Conservation (phyloP, 2,797 vertebrate species). For the Meda fulgida region DNA sequence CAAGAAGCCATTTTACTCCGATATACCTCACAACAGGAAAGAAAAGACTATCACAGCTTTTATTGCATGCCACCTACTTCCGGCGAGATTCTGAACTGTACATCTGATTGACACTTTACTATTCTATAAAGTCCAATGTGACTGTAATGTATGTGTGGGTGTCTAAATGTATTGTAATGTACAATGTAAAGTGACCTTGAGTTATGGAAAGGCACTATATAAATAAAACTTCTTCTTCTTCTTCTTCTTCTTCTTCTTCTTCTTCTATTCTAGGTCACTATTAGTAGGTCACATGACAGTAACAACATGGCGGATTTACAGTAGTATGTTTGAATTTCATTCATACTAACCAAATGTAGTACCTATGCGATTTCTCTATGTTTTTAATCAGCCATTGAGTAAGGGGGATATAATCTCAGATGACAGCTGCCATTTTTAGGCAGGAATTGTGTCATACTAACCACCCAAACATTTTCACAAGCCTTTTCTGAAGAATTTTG, state of each 20-base stretch:
- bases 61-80: neutral
- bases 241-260: no score
- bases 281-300: neutral
- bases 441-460: neutral
- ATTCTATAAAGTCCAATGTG: no score
- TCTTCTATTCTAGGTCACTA: neutral
- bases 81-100: neutral
- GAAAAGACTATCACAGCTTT: neutral
- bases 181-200: no score
- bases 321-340: neutral
- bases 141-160: no score
- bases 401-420: neutral
- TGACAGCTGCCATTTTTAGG: neutral
- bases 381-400: neutral
- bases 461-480: neutral
- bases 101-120: neutral
- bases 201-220: no score
- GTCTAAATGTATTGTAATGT: no score
- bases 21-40: neutral
- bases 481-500: neutral
- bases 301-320: neutral
- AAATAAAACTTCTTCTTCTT: no score
- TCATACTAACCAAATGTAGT: neutral
- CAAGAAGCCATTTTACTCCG: neutral
- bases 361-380: neutral